A percentile compares a stretch with the other conserved stretches of the same genome.
phyloP scores from a whole-genome alignment of 2,797 vertebrate genomes.

The Cetoscarus ocellatus region DNA sequence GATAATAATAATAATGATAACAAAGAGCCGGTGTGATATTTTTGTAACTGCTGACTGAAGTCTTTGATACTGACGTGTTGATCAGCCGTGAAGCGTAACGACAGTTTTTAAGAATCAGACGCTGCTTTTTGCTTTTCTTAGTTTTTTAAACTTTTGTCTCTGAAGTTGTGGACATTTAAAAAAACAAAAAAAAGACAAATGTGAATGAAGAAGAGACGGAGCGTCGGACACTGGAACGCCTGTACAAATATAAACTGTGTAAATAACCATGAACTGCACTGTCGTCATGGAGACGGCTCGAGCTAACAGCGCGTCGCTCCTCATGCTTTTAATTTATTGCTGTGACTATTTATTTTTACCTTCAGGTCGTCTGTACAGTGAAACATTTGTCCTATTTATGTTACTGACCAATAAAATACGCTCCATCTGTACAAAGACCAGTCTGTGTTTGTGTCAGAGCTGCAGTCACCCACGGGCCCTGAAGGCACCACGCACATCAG shows the following conservation, averaged over 20 bases:
- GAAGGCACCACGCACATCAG: too few relatives aligned
- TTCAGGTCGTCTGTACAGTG: conserved; percentile 71
- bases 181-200: conserved; percentile 44
- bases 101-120: conserved; percentile 61
- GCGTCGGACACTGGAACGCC: conserved; percentile 9
- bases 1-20: not conserved
- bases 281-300: conserved; percentile 35
- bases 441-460: not conserved
- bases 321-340: conserved; percentile 69
- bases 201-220: conserved; percentile 22
- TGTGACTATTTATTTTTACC: conserved; percentile 76
- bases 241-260: conserved; percentile 62
- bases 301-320: conserved; percentile 26
- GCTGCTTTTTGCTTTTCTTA: conserved; percentile 53
- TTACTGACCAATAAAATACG: conserved; percentile 84
- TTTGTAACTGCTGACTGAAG: conserved; percentile 68
- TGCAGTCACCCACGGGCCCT: too few relatives aligned
- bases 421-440: conserved; percentile 52
- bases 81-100: conserved; percentile 55
- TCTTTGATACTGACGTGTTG: conserved; percentile 74
- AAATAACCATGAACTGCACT: conserved; percentile 65
- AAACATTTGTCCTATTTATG: conserved; percentile 78
- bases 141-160: conserved; percentile 53
- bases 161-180: conserved; percentile 51
- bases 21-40: conserved; percentile 42